phyloP scores from a whole-genome alignment of 2,113 vertebrate genomes.

The Mus spicilegus region DNA sequence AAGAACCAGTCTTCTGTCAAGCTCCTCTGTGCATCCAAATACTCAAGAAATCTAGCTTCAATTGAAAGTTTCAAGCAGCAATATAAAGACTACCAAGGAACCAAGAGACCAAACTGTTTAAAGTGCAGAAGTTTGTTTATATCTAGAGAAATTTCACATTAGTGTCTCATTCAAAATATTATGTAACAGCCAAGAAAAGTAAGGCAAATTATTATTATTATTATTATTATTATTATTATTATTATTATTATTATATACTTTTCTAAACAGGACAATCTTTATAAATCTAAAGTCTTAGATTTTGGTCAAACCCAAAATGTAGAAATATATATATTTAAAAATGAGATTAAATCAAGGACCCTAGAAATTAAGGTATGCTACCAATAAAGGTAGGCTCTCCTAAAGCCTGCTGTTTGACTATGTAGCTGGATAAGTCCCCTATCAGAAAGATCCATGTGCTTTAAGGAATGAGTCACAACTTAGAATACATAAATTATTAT shows the following conservation, averaged over 20 bases:
- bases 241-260: too few relatives aligned
- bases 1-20: not conserved
- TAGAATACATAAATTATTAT: not conserved
- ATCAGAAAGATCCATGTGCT: not conserved
- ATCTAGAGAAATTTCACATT: not conserved
- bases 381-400: not conserved
- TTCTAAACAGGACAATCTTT: not conserved
- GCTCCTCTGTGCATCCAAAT: not conserved
- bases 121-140: not conserved
- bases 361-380: not conserved
- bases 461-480: not conserved
- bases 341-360: not conserved
- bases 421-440: not conserved
- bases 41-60: not conserved
- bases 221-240: not conserved
- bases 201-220: not conserved
- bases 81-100: not conserved
- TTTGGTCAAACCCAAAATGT: not conserved
- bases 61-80: not conserved
- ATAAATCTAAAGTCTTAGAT: not conserved
- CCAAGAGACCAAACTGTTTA: not conserved
- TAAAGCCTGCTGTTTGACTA: not conserved
- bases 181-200: not conserved
- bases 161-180: conserved; percentile 29
- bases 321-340: not conserved